Base-by-base conservation (phyloP, 2,888 invertebrate species). In the Teleogryllus oceanicus region DNA sequence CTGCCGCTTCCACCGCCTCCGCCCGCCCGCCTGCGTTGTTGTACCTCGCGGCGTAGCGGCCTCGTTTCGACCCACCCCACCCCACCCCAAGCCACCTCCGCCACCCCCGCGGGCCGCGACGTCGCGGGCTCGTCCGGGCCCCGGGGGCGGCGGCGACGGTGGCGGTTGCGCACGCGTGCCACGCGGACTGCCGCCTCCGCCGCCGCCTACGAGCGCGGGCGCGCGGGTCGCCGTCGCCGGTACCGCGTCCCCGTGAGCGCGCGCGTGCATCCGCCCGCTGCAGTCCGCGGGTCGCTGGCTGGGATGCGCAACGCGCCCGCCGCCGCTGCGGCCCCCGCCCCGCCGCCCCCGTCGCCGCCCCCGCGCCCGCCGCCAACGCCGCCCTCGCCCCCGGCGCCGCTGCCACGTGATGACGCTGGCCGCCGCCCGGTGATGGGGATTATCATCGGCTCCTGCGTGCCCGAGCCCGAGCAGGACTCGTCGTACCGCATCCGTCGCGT, bases 381-480 rank as follows among this genome's bases (percentile, higher is more conserved):
- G 62, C 62, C 62, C 16, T 62, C 62, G 16, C 62, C 16, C 13
- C n/a, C n/a, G 62, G 16, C 62, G 62, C n/a, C 62, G 62, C 62
- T 62, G 62, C 62, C 62, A 62, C 62, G 62, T 62, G 62, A 62
- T 62, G 62, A 62, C 62, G 62, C 62, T 62, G 79, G 51, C 78
- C 49, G 49, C 50, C 37, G 50, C 75, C 75, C 76, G 77, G 77
- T 50, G 82, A 92, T 92, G 93, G 92, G 92, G 83, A 92, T 92
- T 86, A 92, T 92, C 84, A 92, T 93, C 83, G 92, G 92, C 84
- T 92, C 92, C 79, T 93, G 92, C 86, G 91, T 93, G 85, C 92
- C 92, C 81, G 91, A 92, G 84, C 90, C 89, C 81, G 91, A 92
- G 85, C 84, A 82, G 79, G 84, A 83, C 77, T 80, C 83, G 83